Evolutionary conservation across 2,113 vertebrate genomes (phyloP).

Genomic region (Phylloscopus trochilus): DNA sequence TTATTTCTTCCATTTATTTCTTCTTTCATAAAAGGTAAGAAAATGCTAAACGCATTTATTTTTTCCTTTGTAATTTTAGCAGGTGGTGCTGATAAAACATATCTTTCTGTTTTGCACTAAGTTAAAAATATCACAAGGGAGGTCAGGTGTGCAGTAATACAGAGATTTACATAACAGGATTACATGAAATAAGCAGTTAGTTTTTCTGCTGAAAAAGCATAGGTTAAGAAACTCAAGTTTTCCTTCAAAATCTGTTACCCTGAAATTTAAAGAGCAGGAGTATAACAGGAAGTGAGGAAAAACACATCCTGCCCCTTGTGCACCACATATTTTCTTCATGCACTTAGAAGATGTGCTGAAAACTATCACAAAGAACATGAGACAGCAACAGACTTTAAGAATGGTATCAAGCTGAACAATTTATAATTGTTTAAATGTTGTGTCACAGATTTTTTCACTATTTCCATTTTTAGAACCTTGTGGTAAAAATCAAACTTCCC

Average conservation of each 20-base stretch:
- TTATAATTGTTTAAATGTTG: background rate
- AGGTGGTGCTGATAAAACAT: background rate
- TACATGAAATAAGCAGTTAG: background rate
- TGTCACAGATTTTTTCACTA: background rate
- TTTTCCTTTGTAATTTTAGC: background rate
- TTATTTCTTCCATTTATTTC: background rate
- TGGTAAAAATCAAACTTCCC: background rate
- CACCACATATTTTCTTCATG: background rate
- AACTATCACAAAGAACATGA: background rate
- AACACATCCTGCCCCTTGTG: background rate
- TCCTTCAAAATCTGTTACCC: background rate
- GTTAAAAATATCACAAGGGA: conserved; percentile 43
- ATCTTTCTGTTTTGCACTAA: background rate
- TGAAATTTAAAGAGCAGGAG: background rate
- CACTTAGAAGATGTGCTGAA: background rate
- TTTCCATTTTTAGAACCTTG: background rate
- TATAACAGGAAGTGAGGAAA: background rate
- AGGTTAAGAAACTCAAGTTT: background rate
- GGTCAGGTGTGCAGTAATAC: background rate
- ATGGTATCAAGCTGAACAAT: background rate
- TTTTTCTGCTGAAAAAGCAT: conserved; percentile 32
- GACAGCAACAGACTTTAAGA: background rate
- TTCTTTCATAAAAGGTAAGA: background rate
- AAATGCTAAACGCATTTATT: background rate
- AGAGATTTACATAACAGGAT: conserved; percentile 29